Percentiles rank a stretch among this genome's conserved stretches.
phyloP scores from a whole-genome alignment of 2,797 vertebrate genomes.

The Gallirallus australis region DNA sequence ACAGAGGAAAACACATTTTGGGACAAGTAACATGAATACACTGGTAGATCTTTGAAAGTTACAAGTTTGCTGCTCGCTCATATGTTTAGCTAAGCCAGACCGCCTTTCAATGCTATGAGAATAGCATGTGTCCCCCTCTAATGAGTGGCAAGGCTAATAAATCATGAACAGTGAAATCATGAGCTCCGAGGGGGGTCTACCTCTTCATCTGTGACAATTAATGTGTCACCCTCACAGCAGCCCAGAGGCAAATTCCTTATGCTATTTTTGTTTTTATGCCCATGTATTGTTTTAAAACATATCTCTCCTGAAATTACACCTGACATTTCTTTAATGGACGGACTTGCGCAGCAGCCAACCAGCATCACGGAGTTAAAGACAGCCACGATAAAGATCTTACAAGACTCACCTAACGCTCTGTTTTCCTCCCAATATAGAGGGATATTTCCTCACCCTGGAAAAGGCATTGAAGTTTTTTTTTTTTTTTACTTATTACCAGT shows the following conservation, averaged over 20 bases:
- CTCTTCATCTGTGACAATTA: slow-evolving; percentile 67
- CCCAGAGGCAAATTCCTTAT: slow-evolving; percentile 60
- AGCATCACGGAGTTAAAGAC: neutral
- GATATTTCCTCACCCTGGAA: neutral
- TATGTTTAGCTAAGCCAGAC: neutral
- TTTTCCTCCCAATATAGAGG: neutral
- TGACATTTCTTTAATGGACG: slow-evolving; percentile 55
- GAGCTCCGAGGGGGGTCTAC: slow-evolving; percentile 44
- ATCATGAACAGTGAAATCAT: slow-evolving; percentile 51
- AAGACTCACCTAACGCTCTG: neutral
- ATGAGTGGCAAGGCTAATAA: slow-evolving; percentile 46
- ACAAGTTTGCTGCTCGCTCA: neutral
- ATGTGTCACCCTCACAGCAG: slow-evolving; percentile 33
- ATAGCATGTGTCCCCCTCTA: neutral
- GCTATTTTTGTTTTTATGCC: slow-evolving; percentile 39
- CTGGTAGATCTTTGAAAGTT: neutral
- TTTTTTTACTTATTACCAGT: neutral
- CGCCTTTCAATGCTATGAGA: slow-evolving; percentile 1
- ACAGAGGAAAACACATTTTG: neutral
- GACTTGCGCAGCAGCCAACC: slow-evolving; percentile 25
- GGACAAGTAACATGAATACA: neutral
- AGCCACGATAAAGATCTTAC: neutral
- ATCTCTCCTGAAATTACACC: slow-evolving; percentile 52
- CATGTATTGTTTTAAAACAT: slow-evolving; percentile 59
- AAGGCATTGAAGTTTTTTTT: neutral